phyloP scores from a whole-genome alignment of 1,140 invertebrate genomes.

The Vollenhovia emeryi region DNA sequence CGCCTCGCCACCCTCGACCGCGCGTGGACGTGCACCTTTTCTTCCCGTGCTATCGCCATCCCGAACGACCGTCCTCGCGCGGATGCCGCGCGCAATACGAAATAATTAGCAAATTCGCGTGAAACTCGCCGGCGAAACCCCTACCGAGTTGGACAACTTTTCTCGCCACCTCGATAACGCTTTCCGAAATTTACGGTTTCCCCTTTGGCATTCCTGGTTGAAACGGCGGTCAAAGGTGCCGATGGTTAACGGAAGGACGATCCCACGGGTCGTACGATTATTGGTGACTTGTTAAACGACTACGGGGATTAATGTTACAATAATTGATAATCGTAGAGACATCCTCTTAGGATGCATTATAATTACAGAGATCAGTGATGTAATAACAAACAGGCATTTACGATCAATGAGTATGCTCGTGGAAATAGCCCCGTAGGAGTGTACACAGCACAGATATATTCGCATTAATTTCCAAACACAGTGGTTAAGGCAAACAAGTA shows the following conservation, averaged over 20 bases:
- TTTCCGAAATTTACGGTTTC: conserved; percentile 14
- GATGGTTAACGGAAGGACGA: not conserved
- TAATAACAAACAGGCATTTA: conserved; percentile 11
- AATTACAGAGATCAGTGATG: conserved; percentile 1
- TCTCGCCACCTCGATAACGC: not conserved
- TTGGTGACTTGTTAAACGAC: not conserved
- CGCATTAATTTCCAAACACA: not conserved
- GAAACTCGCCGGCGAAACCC: not conserved
- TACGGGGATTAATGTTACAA: not conserved
- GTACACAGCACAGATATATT: not conserved
- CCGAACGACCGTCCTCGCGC: not conserved
- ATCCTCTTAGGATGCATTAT: not conserved
- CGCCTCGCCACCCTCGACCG: not conserved
- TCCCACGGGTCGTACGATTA: not conserved
- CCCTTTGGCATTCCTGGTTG: not conserved
- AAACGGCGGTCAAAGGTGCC: not conserved
- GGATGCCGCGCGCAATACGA: not conserved
- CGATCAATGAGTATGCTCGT: conserved; percentile 3
- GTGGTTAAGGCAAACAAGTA: not conserved
- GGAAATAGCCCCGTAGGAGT: not conserved
- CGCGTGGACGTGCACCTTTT: conserved; percentile 8
- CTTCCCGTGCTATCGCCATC: conserved; percentile 1
- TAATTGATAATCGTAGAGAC: conserved; percentile 11
- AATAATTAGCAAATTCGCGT: conserved; percentile 33
- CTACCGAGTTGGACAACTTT: not conserved